These are phyloP conservation scores for Perizoma flavofasciatum DNA, from an alignment of 2,888 invertebrate species.

Conservation along the genomic window DNA sequence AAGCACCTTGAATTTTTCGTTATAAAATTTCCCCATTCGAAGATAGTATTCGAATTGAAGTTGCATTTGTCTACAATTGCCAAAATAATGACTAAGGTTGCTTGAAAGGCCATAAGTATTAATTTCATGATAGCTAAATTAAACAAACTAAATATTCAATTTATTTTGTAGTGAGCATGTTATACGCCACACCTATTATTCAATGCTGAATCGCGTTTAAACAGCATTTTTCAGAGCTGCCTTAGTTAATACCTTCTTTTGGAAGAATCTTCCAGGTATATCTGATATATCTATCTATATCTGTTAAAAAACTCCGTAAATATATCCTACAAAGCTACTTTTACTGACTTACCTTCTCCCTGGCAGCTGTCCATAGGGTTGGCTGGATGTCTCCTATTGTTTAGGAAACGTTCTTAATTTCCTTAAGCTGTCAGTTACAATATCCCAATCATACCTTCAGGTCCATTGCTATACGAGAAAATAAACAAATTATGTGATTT, in stretches of 20 bases:
- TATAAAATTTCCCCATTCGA: neutral
- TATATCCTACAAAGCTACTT: too few relatives aligned
- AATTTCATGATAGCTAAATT: slow-evolving; percentile 24
- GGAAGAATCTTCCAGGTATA: too few relatives aligned
- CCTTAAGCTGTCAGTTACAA: too few relatives aligned
- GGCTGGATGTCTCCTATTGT: too few relatives aligned
- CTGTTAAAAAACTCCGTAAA: too few relatives aligned
- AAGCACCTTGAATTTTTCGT: neutral
- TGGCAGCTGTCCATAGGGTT: too few relatives aligned
- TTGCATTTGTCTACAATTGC: neutral
- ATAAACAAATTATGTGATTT: too few relatives aligned
- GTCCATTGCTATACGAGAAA: too few relatives aligned
- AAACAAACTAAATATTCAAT: slow-evolving; percentile 26
- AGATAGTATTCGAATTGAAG: neutral
- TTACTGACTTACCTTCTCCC: too few relatives aligned
- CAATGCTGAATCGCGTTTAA: slow-evolving; percentile 17
- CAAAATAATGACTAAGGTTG: slow-evolving; percentile 17
- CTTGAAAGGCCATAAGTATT: slow-evolving; percentile 17
- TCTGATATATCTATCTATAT: too few relatives aligned
- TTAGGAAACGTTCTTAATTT: too few relatives aligned
- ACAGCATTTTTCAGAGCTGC: slow-evolving; percentile 1
- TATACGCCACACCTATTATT: slow-evolving; percentile 8
- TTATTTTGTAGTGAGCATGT: slow-evolving; percentile 18
- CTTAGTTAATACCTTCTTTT: neutral
- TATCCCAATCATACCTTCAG: too few relatives aligned